phyloP scores from a whole-genome alignment of 2,888 invertebrate species.

The Phalera bucephala region DNA sequence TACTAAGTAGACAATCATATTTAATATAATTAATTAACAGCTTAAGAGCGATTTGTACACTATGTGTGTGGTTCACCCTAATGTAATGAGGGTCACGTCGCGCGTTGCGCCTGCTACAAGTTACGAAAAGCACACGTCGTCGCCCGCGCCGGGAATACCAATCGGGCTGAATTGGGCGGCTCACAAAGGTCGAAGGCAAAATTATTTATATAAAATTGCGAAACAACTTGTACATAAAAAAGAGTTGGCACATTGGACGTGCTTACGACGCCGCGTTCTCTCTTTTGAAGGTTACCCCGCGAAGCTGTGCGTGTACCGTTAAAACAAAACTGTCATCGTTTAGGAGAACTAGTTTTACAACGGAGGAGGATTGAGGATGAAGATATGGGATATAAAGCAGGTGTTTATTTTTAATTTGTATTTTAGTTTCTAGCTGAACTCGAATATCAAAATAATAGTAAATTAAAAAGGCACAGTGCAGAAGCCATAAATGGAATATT shows the following conservation, averaged over 20 bases:
- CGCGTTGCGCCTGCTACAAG: constrained; percentile 42
- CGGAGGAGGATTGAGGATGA: constrained; percentile 19
- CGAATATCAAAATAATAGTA: too few species aligned
- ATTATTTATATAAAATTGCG: constrained; percentile 77
- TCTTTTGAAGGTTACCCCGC: constrained; percentile 75
- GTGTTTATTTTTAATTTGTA: not conserved
- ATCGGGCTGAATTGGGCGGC: constrained; percentile 76
- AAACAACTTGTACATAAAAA: constrained; percentile 71
- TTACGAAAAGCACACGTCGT: constrained; percentile 73
- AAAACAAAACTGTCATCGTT: constrained; percentile 69
- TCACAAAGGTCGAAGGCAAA: constrained; percentile 79
- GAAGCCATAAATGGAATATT: too few species aligned
- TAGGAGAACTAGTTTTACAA: constrained; percentile 56
- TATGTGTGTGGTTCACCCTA: constrained; percentile 36
- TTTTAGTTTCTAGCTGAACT: too few species aligned
- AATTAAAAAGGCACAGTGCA: too few species aligned
- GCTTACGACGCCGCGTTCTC: constrained; percentile 74
- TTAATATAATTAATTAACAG: constrained; percentile 34
- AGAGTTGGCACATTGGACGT: constrained; percentile 80
- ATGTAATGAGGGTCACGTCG: constrained; percentile 60
- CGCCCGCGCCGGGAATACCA: constrained; percentile 74
- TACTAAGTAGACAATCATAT: too few species aligned
- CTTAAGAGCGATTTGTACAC: constrained; percentile 42
- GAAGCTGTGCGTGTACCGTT: constrained; percentile 68
- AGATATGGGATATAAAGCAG: not conserved